Conservation (phyloP, 1,140 invertebrate genomes). For the Nephotettix cincticeps region DNA sequence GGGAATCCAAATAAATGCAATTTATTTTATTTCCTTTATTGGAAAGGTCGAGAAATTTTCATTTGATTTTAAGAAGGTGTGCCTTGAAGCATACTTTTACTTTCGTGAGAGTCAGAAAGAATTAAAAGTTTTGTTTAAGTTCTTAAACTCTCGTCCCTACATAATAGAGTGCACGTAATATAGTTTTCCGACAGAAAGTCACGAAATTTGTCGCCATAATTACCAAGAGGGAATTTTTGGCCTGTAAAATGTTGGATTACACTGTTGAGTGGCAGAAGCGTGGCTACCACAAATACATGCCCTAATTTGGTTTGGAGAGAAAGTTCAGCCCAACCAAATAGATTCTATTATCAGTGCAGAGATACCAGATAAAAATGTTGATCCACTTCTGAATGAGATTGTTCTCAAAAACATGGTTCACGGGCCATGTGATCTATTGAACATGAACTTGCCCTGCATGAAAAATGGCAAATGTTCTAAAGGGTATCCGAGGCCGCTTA, state of each 20-base stretch:
- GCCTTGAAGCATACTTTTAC: no score
- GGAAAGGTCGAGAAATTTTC: no score
- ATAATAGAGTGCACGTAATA: no score
- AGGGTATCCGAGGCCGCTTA: slow-evolving; percentile 32
- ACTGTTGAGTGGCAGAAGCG: slow-evolving; percentile 55
- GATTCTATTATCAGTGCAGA: slow-evolving; percentile 34
- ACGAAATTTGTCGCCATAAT: slow-evolving; percentile 29
- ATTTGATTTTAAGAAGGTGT: no score
- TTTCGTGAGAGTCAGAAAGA: no score
- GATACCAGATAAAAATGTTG: slow-evolving; percentile 30
- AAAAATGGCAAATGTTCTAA: slow-evolving; percentile 47
- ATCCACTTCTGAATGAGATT: slow-evolving; percentile 39
- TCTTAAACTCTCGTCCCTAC: no score
- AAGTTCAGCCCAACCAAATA: slow-evolving; percentile 37
- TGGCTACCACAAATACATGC: slow-evolving; percentile 47
- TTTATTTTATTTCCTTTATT: no score
- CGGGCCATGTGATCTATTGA: slow-evolving; percentile 45
- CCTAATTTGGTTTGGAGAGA: slow-evolving; percentile 39
- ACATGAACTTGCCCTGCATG: slow-evolving; percentile 47
- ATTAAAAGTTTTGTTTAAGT: no score
- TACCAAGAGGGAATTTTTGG: slow-evolving; percentile 42
- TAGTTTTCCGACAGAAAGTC: slow-evolving; percentile 35
- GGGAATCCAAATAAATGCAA: no score
- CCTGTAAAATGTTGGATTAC: slow-evolving; percentile 47
- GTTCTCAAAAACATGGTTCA: slow-evolving; percentile 46